Conservation (phyloP, 1,140 invertebrate species). For the Drosophila littoralis region DNA sequence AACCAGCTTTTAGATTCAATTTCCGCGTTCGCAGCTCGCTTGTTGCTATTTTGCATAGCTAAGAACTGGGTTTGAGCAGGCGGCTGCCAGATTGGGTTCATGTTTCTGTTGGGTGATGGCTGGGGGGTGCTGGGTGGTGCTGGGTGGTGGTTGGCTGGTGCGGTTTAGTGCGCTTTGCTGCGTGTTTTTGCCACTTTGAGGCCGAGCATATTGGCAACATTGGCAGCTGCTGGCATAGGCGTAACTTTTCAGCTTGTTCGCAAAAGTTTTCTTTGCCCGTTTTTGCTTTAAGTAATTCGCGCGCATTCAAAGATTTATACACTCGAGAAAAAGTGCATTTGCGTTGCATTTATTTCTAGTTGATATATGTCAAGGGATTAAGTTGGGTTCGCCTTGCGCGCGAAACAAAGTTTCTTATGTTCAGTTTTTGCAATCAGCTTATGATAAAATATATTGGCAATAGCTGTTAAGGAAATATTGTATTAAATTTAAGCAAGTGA, state of each 20-base stretch:
- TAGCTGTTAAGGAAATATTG: neutral
- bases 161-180: neutral
- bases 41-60: constrained; percentile 77
- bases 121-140: constrained; percentile 1
- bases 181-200: constrained; percentile 21
- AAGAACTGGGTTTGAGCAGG: constrained; percentile 8
- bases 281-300: constrained; percentile 74
- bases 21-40: constrained; percentile 73
- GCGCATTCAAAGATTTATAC: constrained; percentile 67
- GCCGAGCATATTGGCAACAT: constrained; percentile 62
- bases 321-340: constrained; percentile 46
- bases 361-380: constrained; percentile 60
- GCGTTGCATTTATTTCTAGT: constrained; percentile 28
- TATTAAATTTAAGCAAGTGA: no score
- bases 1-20: constrained; percentile 75
- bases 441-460: constrained; percentile 10
- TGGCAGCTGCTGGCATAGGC: constrained; percentile 66
- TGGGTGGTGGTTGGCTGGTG: constrained; percentile 13
- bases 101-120: neutral
- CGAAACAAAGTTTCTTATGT: constrained; percentile 3
- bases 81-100: constrained; percentile 16
- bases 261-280: constrained; percentile 53
- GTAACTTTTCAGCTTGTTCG: constrained; percentile 67
- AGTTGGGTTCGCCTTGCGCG: constrained; percentile 34
- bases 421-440: constrained; percentile 1